These are phyloP conservation scores for Mizuhopecten yessoensis DNA, from an alignment of 1,140 invertebrate species.

Conservation along the genomic window DNA sequence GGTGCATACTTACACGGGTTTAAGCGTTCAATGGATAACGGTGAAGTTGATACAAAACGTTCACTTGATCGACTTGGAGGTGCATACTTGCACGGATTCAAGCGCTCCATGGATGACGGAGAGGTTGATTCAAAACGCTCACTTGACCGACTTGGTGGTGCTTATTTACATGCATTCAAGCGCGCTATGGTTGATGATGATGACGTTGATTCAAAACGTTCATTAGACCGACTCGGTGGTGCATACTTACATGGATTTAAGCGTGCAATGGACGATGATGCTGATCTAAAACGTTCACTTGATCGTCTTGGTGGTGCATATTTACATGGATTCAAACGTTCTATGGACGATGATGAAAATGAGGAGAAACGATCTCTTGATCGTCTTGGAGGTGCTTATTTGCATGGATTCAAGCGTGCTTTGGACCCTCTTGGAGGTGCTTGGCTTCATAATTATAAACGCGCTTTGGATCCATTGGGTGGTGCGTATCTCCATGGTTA, in stretches of 20 bases:
- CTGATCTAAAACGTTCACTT: background rate
- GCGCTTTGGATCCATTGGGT: constrained; percentile 49
- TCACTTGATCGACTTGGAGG: background rate
- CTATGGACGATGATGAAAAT: background rate
- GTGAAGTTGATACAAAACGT: background rate
- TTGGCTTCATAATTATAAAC: constrained; percentile 47
- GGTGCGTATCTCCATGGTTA: constrained; percentile 47
- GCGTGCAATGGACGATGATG: background rate
- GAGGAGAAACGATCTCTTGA: constrained; percentile 48
- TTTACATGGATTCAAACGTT: background rate
- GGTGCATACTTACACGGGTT: background rate
- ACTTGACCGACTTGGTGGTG: constrained; percentile 10
- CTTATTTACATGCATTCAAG: constrained; percentile 45
- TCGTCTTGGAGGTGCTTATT: constrained; percentile 22
- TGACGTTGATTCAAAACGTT: background rate
- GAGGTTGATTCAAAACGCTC: background rate
- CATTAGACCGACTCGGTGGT: background rate
- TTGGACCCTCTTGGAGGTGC: constrained; percentile 47
- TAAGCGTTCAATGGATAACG: background rate
- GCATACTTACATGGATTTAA: background rate
- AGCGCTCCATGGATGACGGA: background rate
- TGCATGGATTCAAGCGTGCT: constrained; percentile 45
- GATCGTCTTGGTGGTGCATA: background rate
- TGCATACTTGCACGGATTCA: background rate
- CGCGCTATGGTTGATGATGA: background rate